These are phyloP conservation scores for Larimichthys crocea DNA, from an alignment of 2,113 vertebrate genomes.

Conservation along the genomic window DNA sequence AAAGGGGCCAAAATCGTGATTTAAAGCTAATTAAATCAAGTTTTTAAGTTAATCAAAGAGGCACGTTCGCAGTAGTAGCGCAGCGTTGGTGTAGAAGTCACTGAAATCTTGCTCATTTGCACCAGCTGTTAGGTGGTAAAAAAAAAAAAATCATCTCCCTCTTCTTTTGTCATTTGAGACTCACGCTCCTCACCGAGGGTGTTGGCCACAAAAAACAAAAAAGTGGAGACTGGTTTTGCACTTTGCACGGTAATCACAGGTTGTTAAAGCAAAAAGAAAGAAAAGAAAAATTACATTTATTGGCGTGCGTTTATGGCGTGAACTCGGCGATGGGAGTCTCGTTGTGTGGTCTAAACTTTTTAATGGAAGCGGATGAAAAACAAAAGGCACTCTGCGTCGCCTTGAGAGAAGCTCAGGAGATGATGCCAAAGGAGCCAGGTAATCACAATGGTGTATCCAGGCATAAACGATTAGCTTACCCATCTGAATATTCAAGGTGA, in stretches of 20 bases:
- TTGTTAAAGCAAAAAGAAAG: constrained; percentile 18
- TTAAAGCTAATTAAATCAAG: neutral
- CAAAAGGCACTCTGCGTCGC: constrained; percentile 49
- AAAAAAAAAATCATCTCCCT: constrained; percentile 12
- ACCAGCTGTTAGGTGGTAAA: constrained; percentile 54
- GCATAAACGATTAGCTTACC: constrained; percentile 95
- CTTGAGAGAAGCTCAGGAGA: constrained; percentile 76
- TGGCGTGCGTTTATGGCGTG: neutral
- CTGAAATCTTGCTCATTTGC: constrained; percentile 30
- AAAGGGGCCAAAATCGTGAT: neutral
- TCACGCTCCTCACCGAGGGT: constrained; percentile 11
- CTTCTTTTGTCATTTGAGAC: constrained; percentile 20
- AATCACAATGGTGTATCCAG: constrained; percentile 93
- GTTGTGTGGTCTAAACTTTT: constrained; percentile 64
- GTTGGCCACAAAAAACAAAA: constrained; percentile 38
- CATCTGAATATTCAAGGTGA: constrained; percentile 97
- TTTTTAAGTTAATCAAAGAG: constrained; percentile 6
- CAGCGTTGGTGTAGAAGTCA: constrained; percentile 34
- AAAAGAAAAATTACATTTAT: constrained; percentile 21
- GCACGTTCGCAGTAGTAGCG: neutral
- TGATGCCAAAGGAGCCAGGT: constrained; percentile 93
- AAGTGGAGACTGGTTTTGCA: neutral
- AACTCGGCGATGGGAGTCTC: constrained; percentile 31
- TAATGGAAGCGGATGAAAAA: constrained; percentile 60
- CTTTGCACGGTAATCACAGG: constrained; percentile 11